A percentile compares a stretch with the other conserved stretches of the same genome.
phyloP scores from a whole-genome alignment of 2,797 vertebrate species.

The Peromyscus aztecus region DNA sequence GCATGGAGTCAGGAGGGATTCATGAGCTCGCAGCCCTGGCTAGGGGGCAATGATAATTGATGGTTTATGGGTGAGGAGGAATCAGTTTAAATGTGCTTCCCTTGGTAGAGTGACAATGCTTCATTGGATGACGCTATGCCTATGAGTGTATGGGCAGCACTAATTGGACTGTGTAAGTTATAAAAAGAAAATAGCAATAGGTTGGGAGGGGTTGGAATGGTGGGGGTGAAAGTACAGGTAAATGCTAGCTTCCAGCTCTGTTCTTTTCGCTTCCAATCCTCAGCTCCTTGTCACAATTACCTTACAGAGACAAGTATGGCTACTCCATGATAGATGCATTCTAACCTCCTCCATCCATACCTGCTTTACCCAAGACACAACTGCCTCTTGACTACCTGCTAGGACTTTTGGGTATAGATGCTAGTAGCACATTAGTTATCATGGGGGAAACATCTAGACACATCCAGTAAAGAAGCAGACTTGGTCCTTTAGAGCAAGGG shows the following conservation, averaged over 20 bases:
- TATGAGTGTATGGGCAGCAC: no score
- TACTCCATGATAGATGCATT: not conserved
- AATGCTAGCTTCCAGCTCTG: not conserved
- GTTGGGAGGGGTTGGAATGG: not conserved
- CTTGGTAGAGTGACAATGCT: not conserved
- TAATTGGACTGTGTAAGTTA: not conserved
- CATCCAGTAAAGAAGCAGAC: not conserved
- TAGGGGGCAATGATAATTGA: not conserved
- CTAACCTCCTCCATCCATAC: not conserved
- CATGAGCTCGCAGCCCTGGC: not conserved
- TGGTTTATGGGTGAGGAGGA: not conserved
- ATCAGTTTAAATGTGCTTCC: not conserved
- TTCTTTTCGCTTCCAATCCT: not conserved
- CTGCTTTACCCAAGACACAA: not conserved
- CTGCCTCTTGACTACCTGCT: not conserved
- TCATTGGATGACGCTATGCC: not conserved
- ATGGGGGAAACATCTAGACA: not conserved
- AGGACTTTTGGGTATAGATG: not conserved
- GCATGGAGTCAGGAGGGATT: not conserved
- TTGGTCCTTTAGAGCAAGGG: fast-evolving
- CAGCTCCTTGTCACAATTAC: fast-evolving
- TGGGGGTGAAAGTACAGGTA: not conserved
- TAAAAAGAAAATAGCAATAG: not conserved
- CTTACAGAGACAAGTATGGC: not conserved
- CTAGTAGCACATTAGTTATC: no score